Base-by-base conservation (phyloP, 2,888 invertebrate genomes). In the Glaucopsyche alexis region DNA sequence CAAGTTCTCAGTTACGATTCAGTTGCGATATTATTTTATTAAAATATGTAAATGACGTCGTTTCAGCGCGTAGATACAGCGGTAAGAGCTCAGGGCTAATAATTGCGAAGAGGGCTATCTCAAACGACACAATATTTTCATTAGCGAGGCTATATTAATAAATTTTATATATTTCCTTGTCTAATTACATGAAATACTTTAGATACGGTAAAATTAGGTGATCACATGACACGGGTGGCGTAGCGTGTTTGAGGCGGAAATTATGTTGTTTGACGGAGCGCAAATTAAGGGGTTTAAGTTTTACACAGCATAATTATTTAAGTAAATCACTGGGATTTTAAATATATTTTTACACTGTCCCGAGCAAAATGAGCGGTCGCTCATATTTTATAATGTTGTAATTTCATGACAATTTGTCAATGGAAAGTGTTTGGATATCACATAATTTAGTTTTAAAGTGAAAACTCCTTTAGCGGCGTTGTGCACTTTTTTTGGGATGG, bases 21-120 rank as follows among this genome's bases (percentile, higher is more conserved):
- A 90, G 91, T 91, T 92, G 91, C 90, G 90, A 91, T 92, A 92
- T 91, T 90, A 92, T 93, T 93, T 92, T 92, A 93, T 92, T 92
- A 93, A 91, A 92, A 93, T 92, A 92, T 93, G 92, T 90, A 92
- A 91, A 93, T 91, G 89, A 87, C 84, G 86, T 85, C 87, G 86
- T 90, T 90, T 84, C 84, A 84, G 80, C 81, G 84, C 86, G 86
- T 82, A 86, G 87, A 87, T 87, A 87, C 87, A 86, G 86, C 85
- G 86, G 86, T 87, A 87, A 89, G 86, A 87, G 86, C 86, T 69
- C 69, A 47, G 69, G 45, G 40, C 87, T 87, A 85, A 87, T 87
- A 86, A 89, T 88, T 88, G 87, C 85, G 85, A 80, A 85, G 86
- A 85, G 84, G 87, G 87, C 88, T 90, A 89, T 86, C 86, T 87